Evolutionary conservation across 2,113 vertebrate species (phyloP).

Genomic region (Coryphaenoides rupestris): DNA sequence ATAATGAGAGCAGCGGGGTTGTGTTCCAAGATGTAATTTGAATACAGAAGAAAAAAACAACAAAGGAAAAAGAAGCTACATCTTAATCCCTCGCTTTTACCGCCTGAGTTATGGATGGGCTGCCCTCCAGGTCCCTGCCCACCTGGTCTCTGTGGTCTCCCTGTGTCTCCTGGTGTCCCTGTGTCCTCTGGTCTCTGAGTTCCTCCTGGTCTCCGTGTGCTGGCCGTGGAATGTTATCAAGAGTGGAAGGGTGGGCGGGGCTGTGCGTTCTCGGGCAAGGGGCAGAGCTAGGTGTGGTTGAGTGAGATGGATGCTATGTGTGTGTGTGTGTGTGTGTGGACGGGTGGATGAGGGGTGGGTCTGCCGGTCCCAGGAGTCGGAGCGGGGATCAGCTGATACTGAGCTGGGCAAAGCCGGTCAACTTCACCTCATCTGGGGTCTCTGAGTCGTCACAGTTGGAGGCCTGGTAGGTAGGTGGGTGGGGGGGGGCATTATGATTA

Average conservation of each 20-base stretch:
- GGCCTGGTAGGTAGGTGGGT: conserved; percentile 76
- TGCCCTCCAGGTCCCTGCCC: conserved; percentile 13
- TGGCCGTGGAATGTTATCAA: conserved; percentile 56
- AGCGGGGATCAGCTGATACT: conserved; percentile 89
- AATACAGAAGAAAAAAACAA: conserved; percentile 28
- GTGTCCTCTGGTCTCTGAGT: background rate
- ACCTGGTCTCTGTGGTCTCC: conserved; percentile 72
- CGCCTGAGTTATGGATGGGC: conserved; percentile 76
- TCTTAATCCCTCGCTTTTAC: conserved; percentile 79
- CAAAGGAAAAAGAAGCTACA: conserved; percentile 72
- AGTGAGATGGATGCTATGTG: conserved; percentile 67
- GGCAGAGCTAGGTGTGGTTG: conserved; percentile 10
- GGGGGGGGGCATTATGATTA: conserved; percentile 3
- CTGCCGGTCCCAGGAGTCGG: conserved; percentile 25
- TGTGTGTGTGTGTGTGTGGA: conserved; percentile 38
- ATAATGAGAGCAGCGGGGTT: conserved; percentile 58
- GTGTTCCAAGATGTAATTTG: conserved; percentile 56
- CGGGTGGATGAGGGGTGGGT: conserved; percentile 21
- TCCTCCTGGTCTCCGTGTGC: background rate
- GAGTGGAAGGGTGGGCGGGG: conserved; percentile 19
- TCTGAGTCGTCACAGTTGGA: conserved; percentile 90
- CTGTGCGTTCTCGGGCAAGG: too few species aligned
- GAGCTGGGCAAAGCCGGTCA: conserved; percentile 97
- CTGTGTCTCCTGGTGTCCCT: conserved; percentile 52
- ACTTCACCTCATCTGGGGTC: conserved; percentile 95